Percentiles rank a stretch among this genome's conserved stretches.
These are phyloP conservation scores for Pseudorhiza aurosa DNA, from an alignment of 30 jellyfish, hydroid and myxozoan species.

Conservation along the genomic window DNA sequence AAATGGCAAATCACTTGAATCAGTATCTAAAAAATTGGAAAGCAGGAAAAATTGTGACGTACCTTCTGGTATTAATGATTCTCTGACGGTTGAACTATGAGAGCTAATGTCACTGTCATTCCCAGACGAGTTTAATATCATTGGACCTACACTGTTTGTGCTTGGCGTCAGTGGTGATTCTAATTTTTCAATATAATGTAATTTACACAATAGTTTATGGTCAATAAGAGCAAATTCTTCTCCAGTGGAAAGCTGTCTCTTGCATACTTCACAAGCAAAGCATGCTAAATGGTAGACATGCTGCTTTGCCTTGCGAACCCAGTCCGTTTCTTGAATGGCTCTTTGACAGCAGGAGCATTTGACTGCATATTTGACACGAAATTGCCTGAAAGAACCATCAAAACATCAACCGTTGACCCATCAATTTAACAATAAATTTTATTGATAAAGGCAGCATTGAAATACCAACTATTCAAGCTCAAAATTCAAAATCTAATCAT, in stretches of 20 bases:
- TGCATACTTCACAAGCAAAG: slow-evolving; percentile 95
- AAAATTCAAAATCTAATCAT: too few relatives aligned
- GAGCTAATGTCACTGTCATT: slow-evolving; percentile 66
- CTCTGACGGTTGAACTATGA: slow-evolving; percentile 48
- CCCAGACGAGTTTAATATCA: slow-evolving; percentile 49
- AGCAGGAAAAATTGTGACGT: background rate
- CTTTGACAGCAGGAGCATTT: slow-evolving; percentile 93
- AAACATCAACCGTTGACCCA: too few relatives aligned
- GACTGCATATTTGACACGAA: slow-evolving; percentile 56
- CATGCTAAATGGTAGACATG: slow-evolving; percentile 95
- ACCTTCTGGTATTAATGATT: slow-evolving; percentile 52
- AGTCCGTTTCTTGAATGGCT: slow-evolving; percentile 87
- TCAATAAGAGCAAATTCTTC: slow-evolving; percentile 95
- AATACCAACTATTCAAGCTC: too few relatives aligned
- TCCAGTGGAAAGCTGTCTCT: slow-evolving; percentile 95
- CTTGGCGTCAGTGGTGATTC: slow-evolving; percentile 81
- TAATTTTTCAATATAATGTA: slow-evolving; percentile 90
- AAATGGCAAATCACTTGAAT: too few relatives aligned
- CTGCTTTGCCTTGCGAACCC: slow-evolving; percentile 93
- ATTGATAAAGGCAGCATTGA: too few relatives aligned
- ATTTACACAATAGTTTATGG: slow-evolving; percentile 81
- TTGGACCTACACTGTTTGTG: slow-evolving; percentile 35
- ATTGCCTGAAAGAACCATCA: slow-evolving; percentile 77
- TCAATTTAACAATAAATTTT: too few relatives aligned
- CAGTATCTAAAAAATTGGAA: background rate